Conservation (phyloP, 2,113 vertebrate species). For the Cololabis saira region DNA sequence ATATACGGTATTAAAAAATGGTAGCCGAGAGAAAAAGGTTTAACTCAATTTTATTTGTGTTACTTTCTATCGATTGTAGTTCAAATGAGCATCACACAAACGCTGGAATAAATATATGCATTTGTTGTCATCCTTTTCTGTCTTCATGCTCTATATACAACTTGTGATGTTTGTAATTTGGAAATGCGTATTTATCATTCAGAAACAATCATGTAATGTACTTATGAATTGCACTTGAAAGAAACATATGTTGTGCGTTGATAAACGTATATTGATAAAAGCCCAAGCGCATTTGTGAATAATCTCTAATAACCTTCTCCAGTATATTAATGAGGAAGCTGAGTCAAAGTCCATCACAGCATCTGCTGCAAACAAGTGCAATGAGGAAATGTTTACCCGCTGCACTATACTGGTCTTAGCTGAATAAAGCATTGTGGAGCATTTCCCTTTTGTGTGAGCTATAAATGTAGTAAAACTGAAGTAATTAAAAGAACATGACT, state of each 20-base stretch:
- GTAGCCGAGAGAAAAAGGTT: too few relatives aligned
- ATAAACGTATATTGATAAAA: neutral
- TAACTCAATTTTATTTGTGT: too few relatives aligned
- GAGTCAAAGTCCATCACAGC: constrained; percentile 16
- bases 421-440: neutral
- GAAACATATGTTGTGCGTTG: neutral
- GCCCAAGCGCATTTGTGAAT: neutral
- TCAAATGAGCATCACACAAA: too few relatives aligned
- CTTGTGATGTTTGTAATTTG: too few relatives aligned
- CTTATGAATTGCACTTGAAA: neutral
- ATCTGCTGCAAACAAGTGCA: neutral
- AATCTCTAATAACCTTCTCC: neutral
- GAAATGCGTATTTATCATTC: too few relatives aligned
- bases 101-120: too few relatives aligned
- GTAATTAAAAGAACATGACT: neutral
- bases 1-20: too few relatives aligned
- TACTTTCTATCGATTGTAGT: too few relatives aligned
- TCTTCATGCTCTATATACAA: too few relatives aligned
- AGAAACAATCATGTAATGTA: too few relatives aligned
- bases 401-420: neutral
- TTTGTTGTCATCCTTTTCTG: too few relatives aligned
- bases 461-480: constrained; percentile 13
- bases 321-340: constrained; percentile 1
- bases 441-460: constrained; percentile 48
- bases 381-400: constrained; percentile 22